Conservation (phyloP, 1,140 invertebrate genomes). For the Camponotus pennsylvanicus region DNA sequence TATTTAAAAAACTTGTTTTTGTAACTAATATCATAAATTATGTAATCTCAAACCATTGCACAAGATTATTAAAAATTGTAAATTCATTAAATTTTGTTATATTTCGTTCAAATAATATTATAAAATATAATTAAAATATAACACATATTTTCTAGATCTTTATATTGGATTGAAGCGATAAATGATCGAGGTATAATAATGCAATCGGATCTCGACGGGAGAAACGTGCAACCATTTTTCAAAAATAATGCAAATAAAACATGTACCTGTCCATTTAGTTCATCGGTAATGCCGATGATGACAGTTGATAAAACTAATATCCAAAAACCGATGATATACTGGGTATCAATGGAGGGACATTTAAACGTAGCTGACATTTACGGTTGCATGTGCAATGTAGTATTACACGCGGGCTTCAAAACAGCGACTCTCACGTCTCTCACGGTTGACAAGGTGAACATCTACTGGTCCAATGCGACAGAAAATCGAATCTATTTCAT, state of each 20-base stretch:
- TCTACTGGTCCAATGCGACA: conserved; percentile 90
- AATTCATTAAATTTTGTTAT: not conserved
- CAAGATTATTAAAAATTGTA: not conserved
- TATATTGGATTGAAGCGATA: conserved; percentile 91
- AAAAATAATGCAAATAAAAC: conserved; percentile 80
- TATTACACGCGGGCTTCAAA: conserved; percentile 85
- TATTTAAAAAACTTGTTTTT: not conserved
- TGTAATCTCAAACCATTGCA: not conserved
- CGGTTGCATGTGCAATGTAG: conserved; percentile 89
- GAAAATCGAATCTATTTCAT: conserved; percentile 89
- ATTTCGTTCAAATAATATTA: conserved; percentile 12
- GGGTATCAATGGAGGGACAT: conserved; percentile 87
- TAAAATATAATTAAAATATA: not conserved
- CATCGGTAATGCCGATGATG: conserved; percentile 88
- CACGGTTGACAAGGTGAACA: conserved; percentile 89
- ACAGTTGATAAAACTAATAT: conserved; percentile 89
- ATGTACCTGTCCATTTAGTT: conserved; percentile 83
- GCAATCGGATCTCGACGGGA: conserved; percentile 88
- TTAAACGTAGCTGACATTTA: conserved; percentile 89
- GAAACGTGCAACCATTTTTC: conserved; percentile 88
- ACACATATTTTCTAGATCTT: conserved; percentile 86
- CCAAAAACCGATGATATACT: conserved; percentile 88
- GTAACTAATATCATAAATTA: not conserved
- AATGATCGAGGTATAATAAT: conserved; percentile 88
- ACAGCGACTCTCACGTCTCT: conserved; percentile 88